A percentile compares a stretch with the other conserved stretches of the same genome.
Conservation (phyloP, 2,113 vertebrate species). For the Psilopsiagon aymara region DNA sequence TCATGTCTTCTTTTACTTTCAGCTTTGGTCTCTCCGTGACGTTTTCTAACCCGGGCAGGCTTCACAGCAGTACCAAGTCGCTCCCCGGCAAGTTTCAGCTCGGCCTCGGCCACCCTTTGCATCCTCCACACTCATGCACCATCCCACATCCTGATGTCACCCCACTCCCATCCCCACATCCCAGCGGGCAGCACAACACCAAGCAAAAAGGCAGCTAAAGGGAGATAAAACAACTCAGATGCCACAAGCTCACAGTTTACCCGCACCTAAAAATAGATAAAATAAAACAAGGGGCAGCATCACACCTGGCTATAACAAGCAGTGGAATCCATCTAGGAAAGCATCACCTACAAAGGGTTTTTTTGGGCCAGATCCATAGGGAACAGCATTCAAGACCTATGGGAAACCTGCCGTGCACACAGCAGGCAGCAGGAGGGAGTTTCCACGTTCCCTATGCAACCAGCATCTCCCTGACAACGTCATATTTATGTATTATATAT, state of each 20-base stretch:
- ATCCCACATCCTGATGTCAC: not conserved
- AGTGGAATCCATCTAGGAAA: not conserved
- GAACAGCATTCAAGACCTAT: not conserved
- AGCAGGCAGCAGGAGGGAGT: not conserved
- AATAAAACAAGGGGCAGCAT: accelerated
- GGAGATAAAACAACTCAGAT: not conserved
- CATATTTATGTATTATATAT: too few species aligned
- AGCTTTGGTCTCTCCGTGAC: not conserved
- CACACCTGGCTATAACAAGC: not conserved
- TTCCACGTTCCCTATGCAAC: not conserved
- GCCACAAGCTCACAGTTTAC: not conserved
- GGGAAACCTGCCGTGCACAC: not conserved
- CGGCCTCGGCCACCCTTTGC: not conserved
- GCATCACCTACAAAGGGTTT: not conserved
- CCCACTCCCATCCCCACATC: not conserved
- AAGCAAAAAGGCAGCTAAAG: not conserved
- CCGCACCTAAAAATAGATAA: accelerated
- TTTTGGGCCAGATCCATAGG: not conserved
- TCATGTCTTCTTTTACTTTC: not conserved
- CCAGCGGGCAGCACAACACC: not conserved
- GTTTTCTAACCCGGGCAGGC: not conserved
- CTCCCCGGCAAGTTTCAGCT: not conserved
- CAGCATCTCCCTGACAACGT: not conserved
- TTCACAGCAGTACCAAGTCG: not conserved
- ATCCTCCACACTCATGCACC: not conserved